Evolutionary conservation across 1,140 invertebrate genomes (phyloP), one percentile per base, ranked within the genome.

Genomic region (Dreissena polymorpha): DNA sequence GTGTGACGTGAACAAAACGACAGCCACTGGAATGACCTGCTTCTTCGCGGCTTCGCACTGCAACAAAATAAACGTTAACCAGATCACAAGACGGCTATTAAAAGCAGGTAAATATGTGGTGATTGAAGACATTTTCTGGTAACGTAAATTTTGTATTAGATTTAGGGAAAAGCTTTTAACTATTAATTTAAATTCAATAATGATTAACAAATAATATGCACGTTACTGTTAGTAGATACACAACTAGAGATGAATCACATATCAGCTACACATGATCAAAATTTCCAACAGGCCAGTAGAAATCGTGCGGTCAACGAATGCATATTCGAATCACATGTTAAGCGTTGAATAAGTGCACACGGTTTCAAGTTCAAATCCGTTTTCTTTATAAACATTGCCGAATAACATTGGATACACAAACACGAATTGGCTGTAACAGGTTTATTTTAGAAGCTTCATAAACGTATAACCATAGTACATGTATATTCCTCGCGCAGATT

Each of bases 31-130:
- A 57, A 79, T 69, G 67, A 70, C 76, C 16, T 79, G 76, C 49
- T 79, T 79, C 76, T 79, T 70, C 55, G 76, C 67, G 27, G 76
- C 76, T 69, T n/a, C 65, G 49, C 65, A 79, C 60, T 79, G 76
- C 53, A 69, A 69, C 51, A 70, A 70, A 69, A 79, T 79, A 21
- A 39, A 70, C 49, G 60, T 70, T 2, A 27, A 23, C 5, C n/a
- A 67, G 8, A 70, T 79, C 14, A 50, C 76, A 29, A 25, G 53
- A 14, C 49, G 65, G 0, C 67, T 79, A 57, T n/a, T 79, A 39
- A 79, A 79, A 69, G 49, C 67, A 57, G 76, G 76, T 79, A 79
- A 18, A n/a, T 60, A 49, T 16, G 14, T 21, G 16, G 1, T 21
- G 16, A 29, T n/a, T 21, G 7, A 25, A 23, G 6, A 8, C 16